phyloP scores from a whole-genome alignment of 2,888 invertebrate genomes.

The Apodemia arnacis region DNA sequence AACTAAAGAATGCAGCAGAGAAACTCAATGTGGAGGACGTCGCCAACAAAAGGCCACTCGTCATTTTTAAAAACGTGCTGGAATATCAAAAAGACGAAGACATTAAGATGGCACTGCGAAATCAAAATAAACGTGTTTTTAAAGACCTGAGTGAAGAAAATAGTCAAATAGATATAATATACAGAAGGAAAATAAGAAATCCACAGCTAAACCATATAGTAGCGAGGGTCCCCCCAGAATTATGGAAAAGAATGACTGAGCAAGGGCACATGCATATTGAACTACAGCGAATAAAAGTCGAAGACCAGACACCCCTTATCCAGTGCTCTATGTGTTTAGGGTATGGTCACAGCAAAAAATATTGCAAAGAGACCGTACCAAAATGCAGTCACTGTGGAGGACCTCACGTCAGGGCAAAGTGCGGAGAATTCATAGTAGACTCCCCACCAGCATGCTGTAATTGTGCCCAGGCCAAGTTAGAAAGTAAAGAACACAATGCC shows the following conservation, averaged over 20 bases:
- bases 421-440: background rate
- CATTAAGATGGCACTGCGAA: background rate
- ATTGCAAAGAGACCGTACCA: conserved; percentile 24
- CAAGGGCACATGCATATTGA: conserved; percentile 45
- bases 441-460: background rate
- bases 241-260: conserved; percentile 2
- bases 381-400: background rate
- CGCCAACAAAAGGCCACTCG: background rate
- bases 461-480: background rate
- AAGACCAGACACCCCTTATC: conserved; percentile 50
- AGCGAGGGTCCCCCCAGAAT: background rate
- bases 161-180: background rate
- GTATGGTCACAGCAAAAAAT: too few relatives aligned
- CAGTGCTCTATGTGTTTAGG: conserved; percentile 57
- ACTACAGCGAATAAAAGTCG: conserved; percentile 37
- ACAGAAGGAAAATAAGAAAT: background rate
- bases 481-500: conserved; percentile 44
- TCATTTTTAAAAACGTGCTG: background rate
- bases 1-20: background rate
- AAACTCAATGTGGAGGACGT: background rate
- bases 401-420: background rate
- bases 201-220: background rate
- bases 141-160: background rate
- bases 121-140: background rate
- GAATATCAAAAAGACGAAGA: background rate